A percentile compares a stretch with the other conserved stretches of the same genome.
These are phyloP conservation scores for Argyresthia goedartella DNA, from an alignment of 2,888 invertebrate genomes.

Conservation along the genomic window DNA sequence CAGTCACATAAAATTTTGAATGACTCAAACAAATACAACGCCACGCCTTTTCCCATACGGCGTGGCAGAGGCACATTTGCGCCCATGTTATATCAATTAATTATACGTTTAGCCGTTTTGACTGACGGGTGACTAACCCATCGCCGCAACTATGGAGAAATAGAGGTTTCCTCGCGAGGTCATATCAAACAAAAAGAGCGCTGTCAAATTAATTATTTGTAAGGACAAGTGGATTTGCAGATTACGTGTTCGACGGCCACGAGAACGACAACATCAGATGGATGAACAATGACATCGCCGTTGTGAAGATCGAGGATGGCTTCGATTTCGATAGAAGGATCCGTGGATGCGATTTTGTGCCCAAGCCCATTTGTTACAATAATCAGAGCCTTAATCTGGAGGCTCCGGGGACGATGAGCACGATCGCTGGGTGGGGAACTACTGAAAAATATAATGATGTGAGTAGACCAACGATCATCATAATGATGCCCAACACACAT, in stretches of 20 bases:
- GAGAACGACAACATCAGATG: conserved; percentile 55
- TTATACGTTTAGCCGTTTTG: too few species aligned
- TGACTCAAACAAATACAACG: too few species aligned
- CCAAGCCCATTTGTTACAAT: conserved; percentile 48
- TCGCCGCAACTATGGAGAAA: too few species aligned
- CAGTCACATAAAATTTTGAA: too few species aligned
- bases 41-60: neutral
- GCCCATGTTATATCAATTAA: too few species aligned
- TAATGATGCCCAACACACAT: neutral
- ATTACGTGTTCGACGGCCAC: conserved; percentile 53
- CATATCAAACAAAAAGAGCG: too few species aligned
- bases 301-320: conserved; percentile 50
- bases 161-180: neutral
- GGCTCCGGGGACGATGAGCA: conserved; percentile 36
- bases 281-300: conserved; percentile 60
- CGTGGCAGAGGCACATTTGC: too few species aligned
- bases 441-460: conserved; percentile 46
- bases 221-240: conserved; percentile 18
- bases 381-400: conserved; percentile 48
- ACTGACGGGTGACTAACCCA: too few species aligned
- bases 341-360: conserved; percentile 47
- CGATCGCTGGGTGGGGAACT: conserved; percentile 53
- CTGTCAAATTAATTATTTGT: too few species aligned
- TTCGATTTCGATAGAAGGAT: conserved; percentile 47
- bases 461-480: conserved; percentile 14